Evolutionary conservation across 2,888 invertebrate genomes (phyloP), one percentile per base, ranked within the genome.

Genomic region (Chaetogeoica ovagalla): DNA sequence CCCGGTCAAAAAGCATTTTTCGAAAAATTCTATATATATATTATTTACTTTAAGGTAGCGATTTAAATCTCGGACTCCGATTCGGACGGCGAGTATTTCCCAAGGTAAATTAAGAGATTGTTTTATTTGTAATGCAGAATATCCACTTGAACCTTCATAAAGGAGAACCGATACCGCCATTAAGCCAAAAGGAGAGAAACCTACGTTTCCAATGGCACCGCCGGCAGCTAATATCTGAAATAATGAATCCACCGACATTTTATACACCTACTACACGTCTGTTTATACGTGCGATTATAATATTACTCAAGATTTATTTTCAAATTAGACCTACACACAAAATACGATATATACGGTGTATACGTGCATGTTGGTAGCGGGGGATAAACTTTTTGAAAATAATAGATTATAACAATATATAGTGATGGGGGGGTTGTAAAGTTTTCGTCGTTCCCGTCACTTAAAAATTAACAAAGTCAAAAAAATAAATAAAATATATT

Each of bases 61-160:
- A 86, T 94, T 93, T 83, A 95, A 91, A 86, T 95, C 94, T 83
- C 94, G 89, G 85, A 94, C 91, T 48, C 94, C 94, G 82, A 94
- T 89, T 84, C 94, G 89, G 84, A 92, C 90, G 52, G 92, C 87
- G 84, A 92, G 91, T 82, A 91, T 89, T 86, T 93, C 92, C 86
- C 90, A 89, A 0, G 94, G 94, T 83, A 94, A 86, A 82, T 90
- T 89, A 84, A 93, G 87, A 13, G 91, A 90, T 77, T 91, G 89
- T 83, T 90, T 89, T 82, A 95, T 90, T 87, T 95, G 93, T 74
- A 89, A 88, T 39, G 91, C 90, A 66, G 93, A 91, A 83, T 90
- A 89, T 15, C 93, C 93, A 69, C 90, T 88, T 0, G 93, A 90
- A 48, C 94, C 94, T 86, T 95, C 94, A 85, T 91, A 92, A 21